These are phyloP conservation scores for Pollenia labialis DNA, from an alignment of 2,888 invertebrate species.

Conservation along the genomic window DNA sequence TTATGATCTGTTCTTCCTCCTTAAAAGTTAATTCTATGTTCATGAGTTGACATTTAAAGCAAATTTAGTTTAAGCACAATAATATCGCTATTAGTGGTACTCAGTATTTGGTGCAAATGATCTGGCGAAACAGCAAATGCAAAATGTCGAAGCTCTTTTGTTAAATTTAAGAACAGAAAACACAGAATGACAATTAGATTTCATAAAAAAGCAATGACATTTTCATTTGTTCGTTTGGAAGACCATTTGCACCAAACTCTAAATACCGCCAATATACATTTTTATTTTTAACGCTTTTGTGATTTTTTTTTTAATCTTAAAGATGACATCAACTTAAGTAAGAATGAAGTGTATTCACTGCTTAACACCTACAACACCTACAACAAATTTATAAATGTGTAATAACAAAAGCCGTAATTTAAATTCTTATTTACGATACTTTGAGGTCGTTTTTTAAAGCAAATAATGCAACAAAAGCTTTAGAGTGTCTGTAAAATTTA, in stretches of 20 bases:
- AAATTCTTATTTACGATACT: conserved; percentile 51
- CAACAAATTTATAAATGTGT: background rate
- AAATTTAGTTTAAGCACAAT: background rate
- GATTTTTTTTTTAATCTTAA: background rate
- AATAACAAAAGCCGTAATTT: conserved; percentile 12
- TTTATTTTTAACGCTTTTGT: background rate
- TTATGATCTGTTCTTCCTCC: background rate
- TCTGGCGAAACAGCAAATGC: too few relatives aligned
- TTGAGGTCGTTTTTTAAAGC: conserved; percentile 33
- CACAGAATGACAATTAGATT: too few relatives aligned
- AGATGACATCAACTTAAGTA: conserved; percentile 63
- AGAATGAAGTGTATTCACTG: background rate
- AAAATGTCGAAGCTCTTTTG: too few relatives aligned
- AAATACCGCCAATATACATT: background rate
- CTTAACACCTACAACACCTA: conserved; percentile 46
- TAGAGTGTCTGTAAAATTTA: background rate
- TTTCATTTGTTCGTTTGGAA: too few relatives aligned
- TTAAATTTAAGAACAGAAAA: too few relatives aligned
- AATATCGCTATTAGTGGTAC: too few relatives aligned
- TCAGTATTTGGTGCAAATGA: too few relatives aligned
- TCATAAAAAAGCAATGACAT: too few relatives aligned
- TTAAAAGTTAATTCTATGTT: conserved; percentile 20
- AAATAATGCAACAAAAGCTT: background rate
- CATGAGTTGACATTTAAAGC: background rate
- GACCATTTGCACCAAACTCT: background rate